Evolutionary conservation across 2,797 vertebrate genomes (phyloP).

Genomic region (Bucorvus abyssinicus): DNA sequence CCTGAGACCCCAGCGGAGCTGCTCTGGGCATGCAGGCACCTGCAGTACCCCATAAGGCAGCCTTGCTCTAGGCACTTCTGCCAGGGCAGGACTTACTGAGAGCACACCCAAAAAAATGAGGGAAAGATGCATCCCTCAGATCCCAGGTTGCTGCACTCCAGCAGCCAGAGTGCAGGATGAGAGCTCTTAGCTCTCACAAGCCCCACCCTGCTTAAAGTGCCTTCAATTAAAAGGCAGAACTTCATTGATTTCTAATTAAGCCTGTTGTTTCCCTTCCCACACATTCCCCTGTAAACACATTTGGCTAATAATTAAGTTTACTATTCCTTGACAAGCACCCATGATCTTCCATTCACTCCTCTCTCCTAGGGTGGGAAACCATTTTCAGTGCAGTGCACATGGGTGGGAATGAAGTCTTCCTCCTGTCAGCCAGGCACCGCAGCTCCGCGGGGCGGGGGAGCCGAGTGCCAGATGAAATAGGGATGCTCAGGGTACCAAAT

Average conservation of each 20-base stretch:
- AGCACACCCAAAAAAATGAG: background rate
- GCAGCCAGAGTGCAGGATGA: background rate
- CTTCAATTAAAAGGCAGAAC: slow-evolving; percentile 61
- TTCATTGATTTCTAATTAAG: slow-evolving; percentile 70
- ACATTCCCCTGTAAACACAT: slow-evolving; percentile 10
- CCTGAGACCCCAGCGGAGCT: background rate
- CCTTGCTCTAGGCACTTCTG: background rate
- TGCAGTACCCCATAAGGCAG: background rate
- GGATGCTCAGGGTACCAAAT: background rate
- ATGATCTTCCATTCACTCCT: slow-evolving; percentile 54
- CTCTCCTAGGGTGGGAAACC: slow-evolving; percentile 9
- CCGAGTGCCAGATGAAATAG: background rate
- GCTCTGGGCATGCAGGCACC: background rate
- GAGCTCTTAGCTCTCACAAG: background rate
- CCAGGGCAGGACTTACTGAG: background rate
- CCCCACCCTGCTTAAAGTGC: background rate
- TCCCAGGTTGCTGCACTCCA: background rate
- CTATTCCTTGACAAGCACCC: slow-evolving; percentile 58
- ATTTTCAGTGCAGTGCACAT: background rate
- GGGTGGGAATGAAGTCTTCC: slow-evolving; percentile 5
- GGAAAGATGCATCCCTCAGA: background rate
- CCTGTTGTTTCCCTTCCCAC: slow-evolving; percentile 45
- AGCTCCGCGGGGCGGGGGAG: background rate
- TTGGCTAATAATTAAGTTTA: slow-evolving; percentile 55
- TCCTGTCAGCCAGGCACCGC: background rate